Conservation (phyloP, 2,113 vertebrate species). For the Bufo gargarizans region DNA sequence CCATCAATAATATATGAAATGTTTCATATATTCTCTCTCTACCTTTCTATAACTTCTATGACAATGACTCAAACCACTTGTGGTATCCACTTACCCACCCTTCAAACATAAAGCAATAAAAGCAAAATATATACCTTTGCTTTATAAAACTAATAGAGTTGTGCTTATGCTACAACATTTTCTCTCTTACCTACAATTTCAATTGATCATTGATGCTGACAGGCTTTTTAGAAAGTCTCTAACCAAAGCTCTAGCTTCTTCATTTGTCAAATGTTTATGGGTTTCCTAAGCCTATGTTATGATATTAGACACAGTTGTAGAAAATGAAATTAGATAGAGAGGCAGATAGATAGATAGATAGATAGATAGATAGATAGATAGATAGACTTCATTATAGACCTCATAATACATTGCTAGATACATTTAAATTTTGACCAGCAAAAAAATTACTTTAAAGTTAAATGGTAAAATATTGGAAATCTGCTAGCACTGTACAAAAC, state of each 20-base stretch:
- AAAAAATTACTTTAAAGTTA: too few species aligned
- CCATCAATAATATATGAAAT: slow-evolving; percentile 34
- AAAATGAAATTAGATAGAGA: neutral
- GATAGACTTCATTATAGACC: neutral
- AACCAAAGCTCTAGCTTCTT: neutral
- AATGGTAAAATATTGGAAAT: too few species aligned
- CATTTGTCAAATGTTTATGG: slow-evolving; percentile 23
- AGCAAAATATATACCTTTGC: slow-evolving; percentile 47
- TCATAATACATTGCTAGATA: too few species aligned
- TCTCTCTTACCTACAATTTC: slow-evolving; percentile 40
- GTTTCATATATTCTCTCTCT: slow-evolving; percentile 15
- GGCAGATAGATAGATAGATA: neutral
- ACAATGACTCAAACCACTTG: slow-evolving; percentile 51
- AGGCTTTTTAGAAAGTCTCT: slow-evolving; percentile 31
- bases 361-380: neutral
- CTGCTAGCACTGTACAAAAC: too few species aligned
- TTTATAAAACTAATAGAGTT: slow-evolving; percentile 50
- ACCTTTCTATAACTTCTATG: slow-evolving; percentile 26
- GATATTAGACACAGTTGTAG: neutral
- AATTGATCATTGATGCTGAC: slow-evolving; percentile 50
- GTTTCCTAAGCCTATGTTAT: neutral
- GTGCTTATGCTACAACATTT: slow-evolving; percentile 37
- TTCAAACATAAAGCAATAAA: slow-evolving; percentile 52
- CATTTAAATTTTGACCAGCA: too few species aligned
- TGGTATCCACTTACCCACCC: slow-evolving; percentile 52